Evolutionary conservation across 2,113 vertebrate genomes (phyloP), one percentile per base, ranked within the genome.

Genomic region (Serilophus lunatus): DNA sequence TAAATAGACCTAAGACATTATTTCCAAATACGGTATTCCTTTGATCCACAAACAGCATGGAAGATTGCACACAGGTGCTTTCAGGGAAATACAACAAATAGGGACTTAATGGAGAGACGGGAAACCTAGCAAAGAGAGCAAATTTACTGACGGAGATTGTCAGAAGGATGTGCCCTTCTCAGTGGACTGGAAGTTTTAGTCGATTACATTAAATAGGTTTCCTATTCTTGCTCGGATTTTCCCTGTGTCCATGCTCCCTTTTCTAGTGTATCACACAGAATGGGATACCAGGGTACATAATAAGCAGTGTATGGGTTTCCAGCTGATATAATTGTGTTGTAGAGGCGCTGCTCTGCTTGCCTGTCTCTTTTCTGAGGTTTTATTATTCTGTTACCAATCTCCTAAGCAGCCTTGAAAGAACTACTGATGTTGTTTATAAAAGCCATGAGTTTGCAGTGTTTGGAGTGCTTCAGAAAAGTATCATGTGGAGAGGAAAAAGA

Each of bases 331-430:
- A 53, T 64, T 90, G 81, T 61, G 26, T 85, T 44, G 54, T 78
- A 70, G 64, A 66, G 45, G 13, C 44, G 71, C 16, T 70, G 47
- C 68, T 96, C 42, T 81, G 45, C 59, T 88, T 88, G 56, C 26
- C 38, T 88, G 3, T 86, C 45, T 86, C 33, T 79, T 80, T 77
- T 54, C 13, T 70, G 36, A 63, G 22, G 18, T 83, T 90, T 90
- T 92, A 78, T 90, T 90, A 59, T 92, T 92, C 38, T 77, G 28
- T 54, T 81, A 70, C 60, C 54, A 63, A 13, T 81, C 35, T 90
- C 36, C 60, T 94, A 78, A 90, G 38, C 50, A 92, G 42, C 64
- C 90, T 86, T 94, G 68, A 90, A 89, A 91, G 77, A 88, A 26
- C 28, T 81, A 69, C 63, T 83, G 54, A 51, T 86, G 54, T 42